phyloP scores from a whole-genome alignment of 2,113 vertebrate species.

The Dipodomys ordii region DNA sequence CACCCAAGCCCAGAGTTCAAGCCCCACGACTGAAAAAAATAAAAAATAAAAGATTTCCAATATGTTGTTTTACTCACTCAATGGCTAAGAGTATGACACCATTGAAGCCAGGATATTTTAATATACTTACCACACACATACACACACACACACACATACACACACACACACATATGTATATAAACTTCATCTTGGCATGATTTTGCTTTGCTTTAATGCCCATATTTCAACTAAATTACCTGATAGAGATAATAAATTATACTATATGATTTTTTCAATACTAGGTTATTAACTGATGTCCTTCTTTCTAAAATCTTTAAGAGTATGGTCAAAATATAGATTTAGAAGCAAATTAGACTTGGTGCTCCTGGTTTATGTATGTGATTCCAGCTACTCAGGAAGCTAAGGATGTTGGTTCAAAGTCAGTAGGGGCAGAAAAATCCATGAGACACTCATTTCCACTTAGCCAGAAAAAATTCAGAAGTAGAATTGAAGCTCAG shows the following conservation, averaged over 20 bases:
- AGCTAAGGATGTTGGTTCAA: too few species aligned
- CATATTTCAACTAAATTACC: slow-evolving; percentile 6
- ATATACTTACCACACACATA: neutral
- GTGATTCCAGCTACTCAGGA: too few species aligned
- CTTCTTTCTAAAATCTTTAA: neutral
- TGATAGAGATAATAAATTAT: neutral
- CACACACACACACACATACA: too few species aligned
- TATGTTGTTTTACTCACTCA: neutral
- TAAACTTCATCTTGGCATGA: neutral
- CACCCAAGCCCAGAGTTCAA: too few species aligned
- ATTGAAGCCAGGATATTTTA: neutral
- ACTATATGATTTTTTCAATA: neutral
- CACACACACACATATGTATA: neutral
- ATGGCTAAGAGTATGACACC: neutral
- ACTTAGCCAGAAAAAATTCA: too few species aligned
- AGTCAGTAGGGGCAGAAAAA: too few species aligned
- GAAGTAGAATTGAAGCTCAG: too few species aligned
- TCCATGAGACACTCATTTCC: too few species aligned
- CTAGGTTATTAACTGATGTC: neutral
- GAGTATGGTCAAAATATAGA: neutral
- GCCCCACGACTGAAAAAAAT: too few species aligned
- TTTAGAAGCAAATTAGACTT: neutral
- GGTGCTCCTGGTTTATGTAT: too few species aligned
- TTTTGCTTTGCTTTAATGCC: neutral
- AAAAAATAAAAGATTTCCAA: neutral